These are phyloP conservation scores for Drymonia ruficornis DNA, from an alignment of 2,888 invertebrate species.

Conservation along the genomic window DNA sequence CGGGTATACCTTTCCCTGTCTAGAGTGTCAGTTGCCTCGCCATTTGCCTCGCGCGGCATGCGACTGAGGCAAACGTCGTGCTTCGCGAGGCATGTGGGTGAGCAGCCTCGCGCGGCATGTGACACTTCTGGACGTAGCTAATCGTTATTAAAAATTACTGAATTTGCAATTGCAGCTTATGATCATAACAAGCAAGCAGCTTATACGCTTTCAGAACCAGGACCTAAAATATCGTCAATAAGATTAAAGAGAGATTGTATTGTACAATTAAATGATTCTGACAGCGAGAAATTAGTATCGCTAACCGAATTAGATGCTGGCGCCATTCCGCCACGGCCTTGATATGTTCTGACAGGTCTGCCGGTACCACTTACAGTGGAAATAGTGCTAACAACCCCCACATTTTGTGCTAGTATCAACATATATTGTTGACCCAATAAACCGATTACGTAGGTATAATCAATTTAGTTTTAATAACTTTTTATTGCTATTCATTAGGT, in stretches of 20 bases:
- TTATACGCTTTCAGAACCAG: neutral
- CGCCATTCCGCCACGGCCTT: slow-evolving; percentile 7
- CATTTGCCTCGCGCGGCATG: too few relatives aligned
- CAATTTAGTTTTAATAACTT: too few relatives aligned
- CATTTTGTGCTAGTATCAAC: neutral
- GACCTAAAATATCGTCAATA: neutral
- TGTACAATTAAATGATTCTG: slow-evolving; percentile 1
- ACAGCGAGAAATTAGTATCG: slow-evolving; percentile 3
- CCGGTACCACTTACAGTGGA: slow-evolving; percentile 6
- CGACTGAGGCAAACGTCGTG: too few relatives aligned
- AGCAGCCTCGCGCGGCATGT: too few relatives aligned
- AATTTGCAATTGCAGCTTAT: too few relatives aligned
- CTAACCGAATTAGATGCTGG: slow-evolving; percentile 9
- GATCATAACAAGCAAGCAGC: too few relatives aligned
- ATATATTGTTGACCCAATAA: neutral
- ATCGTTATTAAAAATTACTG: too few relatives aligned
- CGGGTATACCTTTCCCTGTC: too few relatives aligned
- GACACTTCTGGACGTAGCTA: too few relatives aligned
- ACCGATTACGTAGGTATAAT: neutral
- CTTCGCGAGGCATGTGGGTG: too few relatives aligned
- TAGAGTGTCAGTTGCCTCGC: too few relatives aligned
- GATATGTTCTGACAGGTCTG: slow-evolving; percentile 12
- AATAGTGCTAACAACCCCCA: neutral
- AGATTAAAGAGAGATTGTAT: neutral
- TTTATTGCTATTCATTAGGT: too few relatives aligned